phyloP scores from a whole-genome alignment of 2,113 vertebrate genomes.

The Eonycteris spelaea region DNA sequence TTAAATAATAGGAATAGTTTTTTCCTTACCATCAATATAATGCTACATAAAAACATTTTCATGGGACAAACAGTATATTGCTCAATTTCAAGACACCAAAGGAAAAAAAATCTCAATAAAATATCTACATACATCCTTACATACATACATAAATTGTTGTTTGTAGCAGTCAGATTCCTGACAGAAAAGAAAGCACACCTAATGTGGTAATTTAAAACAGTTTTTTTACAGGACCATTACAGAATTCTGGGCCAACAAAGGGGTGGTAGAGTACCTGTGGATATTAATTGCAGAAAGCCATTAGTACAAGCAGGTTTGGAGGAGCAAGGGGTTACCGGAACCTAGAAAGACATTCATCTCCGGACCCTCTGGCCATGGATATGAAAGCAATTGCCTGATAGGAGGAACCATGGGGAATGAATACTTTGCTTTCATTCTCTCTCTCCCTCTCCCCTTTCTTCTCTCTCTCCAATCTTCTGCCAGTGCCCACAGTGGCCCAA shows the following conservation, averaged over 20 bases:
- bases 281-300: background rate
- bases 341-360: background rate
- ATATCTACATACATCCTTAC: background rate
- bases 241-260: background rate
- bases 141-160: background rate
- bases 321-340: background rate
- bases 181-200: background rate
- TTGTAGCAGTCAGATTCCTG: background rate
- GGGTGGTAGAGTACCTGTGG: rapidly evolving
- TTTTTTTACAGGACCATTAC: background rate
- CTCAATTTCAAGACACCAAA: background rate
- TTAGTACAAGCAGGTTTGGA: background rate
- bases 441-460: too few species aligned
- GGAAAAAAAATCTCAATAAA: background rate
- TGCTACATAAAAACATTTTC: background rate
- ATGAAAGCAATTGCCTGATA: background rate
- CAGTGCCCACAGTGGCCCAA: background rate
- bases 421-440: background rate
- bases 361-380: background rate
- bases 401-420: background rate
- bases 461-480: background rate
- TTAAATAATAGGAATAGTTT: background rate
- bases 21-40: background rate
- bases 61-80: background rate
- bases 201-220: background rate